Evolutionary conservation across 2,888 invertebrate genomes (phyloP).

Genomic region (Lasioglossum calceatum): DNA sequence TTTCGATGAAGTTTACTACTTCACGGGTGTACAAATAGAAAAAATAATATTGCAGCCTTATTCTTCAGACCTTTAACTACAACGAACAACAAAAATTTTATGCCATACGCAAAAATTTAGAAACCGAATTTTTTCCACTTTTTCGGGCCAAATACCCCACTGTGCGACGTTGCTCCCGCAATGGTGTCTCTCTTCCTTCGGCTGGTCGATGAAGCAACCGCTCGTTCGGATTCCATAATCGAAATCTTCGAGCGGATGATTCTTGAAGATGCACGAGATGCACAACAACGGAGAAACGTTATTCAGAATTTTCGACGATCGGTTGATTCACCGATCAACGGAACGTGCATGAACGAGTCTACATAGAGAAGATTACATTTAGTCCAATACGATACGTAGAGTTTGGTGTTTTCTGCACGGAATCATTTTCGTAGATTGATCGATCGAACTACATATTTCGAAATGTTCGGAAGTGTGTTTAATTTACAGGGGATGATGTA

Average conservation of each 20-base stretch:
- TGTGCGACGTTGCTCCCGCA: slow-evolving; percentile 13
- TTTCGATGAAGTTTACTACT: too few relatives aligned
- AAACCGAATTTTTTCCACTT: too few relatives aligned
- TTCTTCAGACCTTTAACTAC: too few relatives aligned
- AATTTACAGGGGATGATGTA: slow-evolving; percentile 1
- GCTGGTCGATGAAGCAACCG: not conserved
- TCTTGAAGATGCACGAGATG: not conserved
- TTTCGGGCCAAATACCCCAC: too few relatives aligned
- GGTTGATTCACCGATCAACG: not conserved
- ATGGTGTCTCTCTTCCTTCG: slow-evolving; percentile 7
- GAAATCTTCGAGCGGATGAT: not conserved
- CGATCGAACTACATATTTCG: not conserved
- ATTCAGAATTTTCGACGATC: not conserved
- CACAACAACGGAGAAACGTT: not conserved
- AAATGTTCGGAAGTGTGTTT: not conserved
- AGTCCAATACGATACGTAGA: not conserved
- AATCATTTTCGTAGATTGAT: slow-evolving; percentile 3
- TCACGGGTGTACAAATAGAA: too few relatives aligned
- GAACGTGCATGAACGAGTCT: slow-evolving; percentile 2
- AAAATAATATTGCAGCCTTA: too few relatives aligned
- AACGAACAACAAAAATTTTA: too few relatives aligned
- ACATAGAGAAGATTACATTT: not conserved
- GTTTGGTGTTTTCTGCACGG: not conserved
- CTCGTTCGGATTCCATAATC: not conserved
- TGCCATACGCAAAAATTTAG: too few relatives aligned